Evolutionary conservation across 2,888 invertebrate species (phyloP).

Genomic region (Dasypolia templi): DNA sequence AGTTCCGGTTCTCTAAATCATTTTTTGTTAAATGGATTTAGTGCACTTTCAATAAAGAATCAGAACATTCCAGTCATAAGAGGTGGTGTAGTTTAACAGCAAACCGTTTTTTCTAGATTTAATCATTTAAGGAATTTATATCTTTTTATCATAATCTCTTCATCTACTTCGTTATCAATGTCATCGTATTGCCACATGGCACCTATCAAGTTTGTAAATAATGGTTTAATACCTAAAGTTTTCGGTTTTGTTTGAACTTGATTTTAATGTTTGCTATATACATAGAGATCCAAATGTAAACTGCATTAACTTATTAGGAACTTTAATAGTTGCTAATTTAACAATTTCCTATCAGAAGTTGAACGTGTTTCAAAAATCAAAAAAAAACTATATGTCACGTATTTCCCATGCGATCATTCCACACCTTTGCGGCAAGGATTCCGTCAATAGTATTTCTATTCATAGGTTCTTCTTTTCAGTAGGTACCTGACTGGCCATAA

Average conservation of each 20-base stretch:
- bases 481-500: neutral
- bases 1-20: neutral
- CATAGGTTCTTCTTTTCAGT: neutral
- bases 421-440: neutral
- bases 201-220: constrained; percentile 28
- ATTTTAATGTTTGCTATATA: neutral
- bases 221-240: constrained; percentile 19
- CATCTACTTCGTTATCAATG: constrained; percentile 63
- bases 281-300: neutral
- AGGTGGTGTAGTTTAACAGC: constrained; percentile 24
- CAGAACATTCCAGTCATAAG: constrained; percentile 3
- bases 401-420: constrained; percentile 16
- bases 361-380: neutral
- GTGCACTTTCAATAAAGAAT: neutral
- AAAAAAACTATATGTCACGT: neutral
- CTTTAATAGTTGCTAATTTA: neutral
- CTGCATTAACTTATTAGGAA: neutral
- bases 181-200: constrained; percentile 24
- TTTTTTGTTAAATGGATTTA: neutral
- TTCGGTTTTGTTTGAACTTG: neutral
- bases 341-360: neutral
- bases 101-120: neutral
- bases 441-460: no score
- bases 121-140: constrained; percentile 44
- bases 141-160: constrained; percentile 61